Base-by-base conservation (phyloP, 2,113 vertebrate genomes). In the Grallaria varia region DNA sequence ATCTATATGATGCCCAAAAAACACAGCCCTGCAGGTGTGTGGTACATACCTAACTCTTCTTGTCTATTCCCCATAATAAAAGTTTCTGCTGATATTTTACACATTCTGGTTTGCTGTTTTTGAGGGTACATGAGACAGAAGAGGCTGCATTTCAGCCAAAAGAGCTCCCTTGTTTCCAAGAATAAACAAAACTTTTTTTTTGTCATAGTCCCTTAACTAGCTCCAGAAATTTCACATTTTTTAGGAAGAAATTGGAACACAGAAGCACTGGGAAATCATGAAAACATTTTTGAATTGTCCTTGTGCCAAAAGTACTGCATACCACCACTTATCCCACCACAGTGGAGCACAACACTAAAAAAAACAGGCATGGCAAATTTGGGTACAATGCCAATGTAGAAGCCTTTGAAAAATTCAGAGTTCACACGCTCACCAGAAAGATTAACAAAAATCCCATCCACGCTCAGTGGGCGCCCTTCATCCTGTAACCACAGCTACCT, bases 381-480 rank as follows among this genome's bases (percentile, higher is more conserved):
- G 39, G 10, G 27, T 3, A 0, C 1, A 0, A n/a, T 16, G 17
- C 9, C 68, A 86, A 55, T 8, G 45, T 35, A 39, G 15, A 73
- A 73, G 40, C 12, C 23, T 62, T 53, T 10, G 27, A 56, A 88
- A 82, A 84, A 71, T 18, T 45, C 22, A 22, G 30, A 5, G 53
- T 91, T 47, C 25, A 58, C 24, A 45, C 0, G 1, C 11, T 66
- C 39, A 53, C 42, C 18, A 53, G 40, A 63, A 91, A 63, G 7
- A 31, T 56, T 74, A 52, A 49, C 9, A 4, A 74, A 55, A 23
- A 84, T 25, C 24, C 50, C 37, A 25, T 8, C 25, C n/a, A 40
- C 21, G 4, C 2, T 14, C 35, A 6, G 24, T 8, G 12, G 10
- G 7, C 1, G 0, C 4, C 71, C 17, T 25, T 67, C 3, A 4